These are phyloP conservation scores for Acomys russatus DNA, from an alignment of 2,797 vertebrate genomes.

Conservation along the genomic window DNA sequence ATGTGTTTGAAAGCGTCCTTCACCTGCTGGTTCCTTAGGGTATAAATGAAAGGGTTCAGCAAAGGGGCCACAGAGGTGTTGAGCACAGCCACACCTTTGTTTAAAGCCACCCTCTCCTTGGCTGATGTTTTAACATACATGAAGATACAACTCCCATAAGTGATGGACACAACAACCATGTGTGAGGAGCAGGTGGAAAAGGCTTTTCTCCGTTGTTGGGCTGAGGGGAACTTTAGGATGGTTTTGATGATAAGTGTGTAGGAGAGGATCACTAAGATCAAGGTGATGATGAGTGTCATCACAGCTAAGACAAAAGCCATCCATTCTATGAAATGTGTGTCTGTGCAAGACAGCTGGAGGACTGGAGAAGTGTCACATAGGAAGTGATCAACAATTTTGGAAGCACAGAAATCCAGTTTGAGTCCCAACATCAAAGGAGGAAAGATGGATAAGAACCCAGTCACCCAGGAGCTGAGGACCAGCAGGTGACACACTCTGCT, in stretches of 20 bases:
- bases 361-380: conserved; percentile 73
- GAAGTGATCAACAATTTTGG: conserved; percentile 68
- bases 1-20: conserved; percentile 52
- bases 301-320: conserved; percentile 55
- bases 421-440: conserved; percentile 58
- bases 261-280: conserved; percentile 72
- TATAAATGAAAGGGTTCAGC: conserved; percentile 79
- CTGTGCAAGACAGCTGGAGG: conserved; percentile 72
- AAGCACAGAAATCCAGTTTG: conserved; percentile 75
- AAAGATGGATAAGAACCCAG: conserved; percentile 68
- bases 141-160: no score
- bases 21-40: conserved; percentile 75
- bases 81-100: no score
- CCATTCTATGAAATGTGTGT: conserved; percentile 54
- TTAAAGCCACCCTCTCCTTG: no score
- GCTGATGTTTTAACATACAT: no score
- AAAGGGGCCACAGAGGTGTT: conserved; percentile 71
- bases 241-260: no score
- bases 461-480: conserved; percentile 49
- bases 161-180: no score
- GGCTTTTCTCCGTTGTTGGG: no score
- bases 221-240: no score
- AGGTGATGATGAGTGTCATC: conserved; percentile 63
- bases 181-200: no score
- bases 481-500: conserved; percentile 57